These are phyloP conservation scores for Heterohyrax brucei DNA, from an alignment of 2,797 vertebrate species.

Conservation along the genomic window DNA sequence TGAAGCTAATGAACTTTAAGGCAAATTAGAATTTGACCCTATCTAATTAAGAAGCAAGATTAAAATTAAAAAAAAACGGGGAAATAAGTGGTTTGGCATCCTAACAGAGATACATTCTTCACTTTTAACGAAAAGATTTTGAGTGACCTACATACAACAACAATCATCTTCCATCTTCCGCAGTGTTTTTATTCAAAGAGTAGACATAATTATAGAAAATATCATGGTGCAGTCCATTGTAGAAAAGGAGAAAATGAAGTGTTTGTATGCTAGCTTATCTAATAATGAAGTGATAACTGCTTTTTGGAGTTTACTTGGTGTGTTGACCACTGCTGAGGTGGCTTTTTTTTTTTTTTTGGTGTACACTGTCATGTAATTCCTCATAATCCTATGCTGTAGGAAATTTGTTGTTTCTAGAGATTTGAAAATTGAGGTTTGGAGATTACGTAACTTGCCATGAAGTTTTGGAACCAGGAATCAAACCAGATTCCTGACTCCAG, in stretches of 20 bases:
- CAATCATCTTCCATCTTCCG: background rate
- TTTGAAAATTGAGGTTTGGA: background rate
- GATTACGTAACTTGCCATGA: background rate
- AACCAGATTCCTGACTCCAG: background rate
- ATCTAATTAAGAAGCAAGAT: slow-evolving; percentile 6
- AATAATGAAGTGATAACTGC: background rate
- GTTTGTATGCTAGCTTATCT: background rate
- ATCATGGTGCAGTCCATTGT: background rate
- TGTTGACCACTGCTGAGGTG: background rate
- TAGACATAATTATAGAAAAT: background rate
- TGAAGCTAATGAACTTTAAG: slow-evolving; percentile 41
- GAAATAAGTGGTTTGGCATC: background rate
- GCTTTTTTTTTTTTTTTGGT: background rate
- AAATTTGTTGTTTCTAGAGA: background rate
- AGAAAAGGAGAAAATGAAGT: background rate
- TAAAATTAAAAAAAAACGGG: background rate
- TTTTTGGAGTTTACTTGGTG: background rate
- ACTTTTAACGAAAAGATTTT: slow-evolving; percentile 42
- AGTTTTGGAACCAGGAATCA: background rate
- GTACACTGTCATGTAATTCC: background rate
- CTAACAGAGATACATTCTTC: background rate
- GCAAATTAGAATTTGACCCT: slow-evolving; percentile 34
- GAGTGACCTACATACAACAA: background rate
- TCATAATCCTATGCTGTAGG: background rate
- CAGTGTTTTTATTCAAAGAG: background rate